Evolutionary conservation across 2,797 vertebrate species (phyloP).

Genomic region (Melanotaenia nigrans): DNA sequence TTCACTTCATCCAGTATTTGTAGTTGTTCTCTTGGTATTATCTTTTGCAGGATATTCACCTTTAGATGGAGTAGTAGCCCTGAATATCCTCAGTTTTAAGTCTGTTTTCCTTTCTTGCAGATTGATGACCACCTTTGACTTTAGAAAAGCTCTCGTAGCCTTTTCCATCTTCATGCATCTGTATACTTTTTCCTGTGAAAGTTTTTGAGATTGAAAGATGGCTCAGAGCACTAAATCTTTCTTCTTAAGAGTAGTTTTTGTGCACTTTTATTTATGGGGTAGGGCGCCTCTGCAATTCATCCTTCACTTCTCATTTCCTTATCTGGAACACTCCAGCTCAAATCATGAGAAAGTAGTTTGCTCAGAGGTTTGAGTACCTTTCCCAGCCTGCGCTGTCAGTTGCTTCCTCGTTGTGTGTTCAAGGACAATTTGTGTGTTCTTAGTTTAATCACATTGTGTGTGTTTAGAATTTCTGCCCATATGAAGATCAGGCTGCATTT

Average conservation of each 20-base stretch:
- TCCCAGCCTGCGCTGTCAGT: not conserved
- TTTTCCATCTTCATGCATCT: constrained; percentile 6
- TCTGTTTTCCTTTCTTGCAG: too few relatives aligned
- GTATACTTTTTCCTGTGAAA: constrained; percentile 10
- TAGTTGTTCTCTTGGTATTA: not conserved
- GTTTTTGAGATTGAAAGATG: constrained; percentile 10
- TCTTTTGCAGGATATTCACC: not conserved
- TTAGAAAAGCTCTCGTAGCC: constrained; percentile 8
- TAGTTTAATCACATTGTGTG: not conserved
- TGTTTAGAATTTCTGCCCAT: not conserved
- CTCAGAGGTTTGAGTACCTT: not conserved
- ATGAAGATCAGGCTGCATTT: not conserved
- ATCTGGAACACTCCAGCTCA: not conserved
- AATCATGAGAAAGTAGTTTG: not conserved
- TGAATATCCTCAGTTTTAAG: constrained; percentile 9
- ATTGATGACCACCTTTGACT: constrained; percentile 2
- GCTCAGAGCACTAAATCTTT: constrained; percentile 8
- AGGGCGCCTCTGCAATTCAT: not conserved
- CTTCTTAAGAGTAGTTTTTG: constrained; percentile 1
- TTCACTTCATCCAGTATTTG: not conserved
- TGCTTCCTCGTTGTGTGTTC: not conserved
- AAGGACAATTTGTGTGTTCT: not conserved
- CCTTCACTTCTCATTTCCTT: constrained; percentile 1
- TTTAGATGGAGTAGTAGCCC: not conserved
- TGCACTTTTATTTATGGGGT: constrained; percentile 9